Evolutionary conservation across 1,140 invertebrate species (phyloP), one percentile per base, ranked within the genome.

Genomic region (Rhynchophorus ferrugineus): DNA sequence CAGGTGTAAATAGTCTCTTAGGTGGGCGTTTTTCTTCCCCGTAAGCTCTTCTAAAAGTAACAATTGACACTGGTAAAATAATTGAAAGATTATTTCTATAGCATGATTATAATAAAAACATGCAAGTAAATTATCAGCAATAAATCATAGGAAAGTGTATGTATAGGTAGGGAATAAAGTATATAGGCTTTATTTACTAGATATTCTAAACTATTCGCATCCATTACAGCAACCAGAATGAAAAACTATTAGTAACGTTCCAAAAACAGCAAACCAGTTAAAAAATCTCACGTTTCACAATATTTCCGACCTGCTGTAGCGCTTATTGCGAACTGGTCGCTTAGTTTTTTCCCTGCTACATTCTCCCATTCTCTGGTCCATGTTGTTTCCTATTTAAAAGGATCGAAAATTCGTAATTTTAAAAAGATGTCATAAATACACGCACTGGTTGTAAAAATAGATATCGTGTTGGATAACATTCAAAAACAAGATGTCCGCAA

Each of bases 1-100:
- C 82, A 46, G 83, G 83, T 8, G 83, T 85, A 62, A 85, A 84
- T 2, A 85, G 70, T 24, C 80, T 72, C 62, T 85, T 85, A 35
- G 77, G 75, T 21, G 79, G 75, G n/a, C 79, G 71, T 56, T 75
- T 74, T 21, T 78, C 77, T 35, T 75, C 73, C 11, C 72, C 72
- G 57, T 76, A 73, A 42, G 69, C 71, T 64, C 75, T 72, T 61
- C 78, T 79, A 64, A 34, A 50, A 50, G 11, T 19, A 34, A n/a
- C n/a, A n/a, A n/a, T n/a, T n/a, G n/a, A n/a, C n/a, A n/a, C n/a
- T n/a, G n/a, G n/a, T n/a, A n/a, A n/a, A n/a, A n/a, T n/a, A 33
- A 44, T 17, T 39, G 3, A n/a, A 17, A 3, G 19, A 37, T n/a
- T 37, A 37, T 37, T 33, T n/a, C 29, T 8, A 8, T 8, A 5